Base-by-base conservation (phyloP, 2,888 invertebrate species). In the Drosophila dives region DNA sequence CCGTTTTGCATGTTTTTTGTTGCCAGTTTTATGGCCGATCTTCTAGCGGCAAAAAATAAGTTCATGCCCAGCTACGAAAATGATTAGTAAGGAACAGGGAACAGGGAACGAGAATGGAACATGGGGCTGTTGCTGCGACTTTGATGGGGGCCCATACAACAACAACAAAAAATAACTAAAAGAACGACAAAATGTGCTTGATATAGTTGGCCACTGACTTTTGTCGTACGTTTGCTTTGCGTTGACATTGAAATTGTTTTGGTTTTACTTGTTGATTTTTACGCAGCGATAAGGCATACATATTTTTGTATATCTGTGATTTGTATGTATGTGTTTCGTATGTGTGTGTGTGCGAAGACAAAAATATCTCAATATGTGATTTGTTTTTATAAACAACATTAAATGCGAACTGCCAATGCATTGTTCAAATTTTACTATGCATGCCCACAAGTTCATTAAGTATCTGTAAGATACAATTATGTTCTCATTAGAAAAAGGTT, bases 231-330 rank as follows among this genome's bases (percentile, higher is more conserved):
- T 61, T 65, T 72, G 77, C 77, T 65, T 32, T 72, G 79, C 86
- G 87, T 90, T 87, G 90, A 90, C 90, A 90, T 87, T 87, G 87
- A 90, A 90, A 87, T 89, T 82, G 86, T 86, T 86, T 90, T 72
- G 70, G 75, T 73, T 77, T 77, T 72, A 56, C 49, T 77, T 89
- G 89, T 89, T 85, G 90, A 90, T 86, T 87, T 77, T 72, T 77
- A 80, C 82, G 77, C 89, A 77, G 82, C 85, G 89, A 90, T 90
- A 86, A 86, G 89, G 70, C 90, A 77, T 60, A 79, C 81, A 83
- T 69, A 85, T 74, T 65, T 75, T 75, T 81, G 56, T 53, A 38
- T 63, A n/a, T 33, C 36, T 34, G 34, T 23, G 7, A 20, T 32
- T 40, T 15, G 42, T 20, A 40, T 23, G 49, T 74, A 38, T 72